Evolutionary conservation across 53 echinoderm and acorn worm genomes (phyloP).

Genomic region (Holothuria leucospilota): DNA sequence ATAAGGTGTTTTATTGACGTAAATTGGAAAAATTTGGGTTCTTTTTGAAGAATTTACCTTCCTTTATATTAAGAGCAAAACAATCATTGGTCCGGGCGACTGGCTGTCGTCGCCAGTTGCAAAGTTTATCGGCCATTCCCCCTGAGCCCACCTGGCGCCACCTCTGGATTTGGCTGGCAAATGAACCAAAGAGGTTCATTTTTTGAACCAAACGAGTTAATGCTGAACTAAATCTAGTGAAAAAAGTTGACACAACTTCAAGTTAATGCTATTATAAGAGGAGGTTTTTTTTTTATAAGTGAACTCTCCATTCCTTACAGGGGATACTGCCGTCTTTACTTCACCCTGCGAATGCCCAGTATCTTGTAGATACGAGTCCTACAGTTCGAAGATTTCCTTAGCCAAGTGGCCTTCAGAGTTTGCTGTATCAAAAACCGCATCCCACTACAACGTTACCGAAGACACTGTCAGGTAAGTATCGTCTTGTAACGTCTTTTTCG

Average conservation of each 20-base stretch:
- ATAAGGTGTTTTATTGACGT: too few species aligned
- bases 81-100: too few species aligned
- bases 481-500: too few species aligned
- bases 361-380: constrained; percentile 46
- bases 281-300: too few species aligned
- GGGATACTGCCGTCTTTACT: constrained; percentile 2
- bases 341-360: constrained; percentile 53
- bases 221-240: neutral
- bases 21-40: too few species aligned
- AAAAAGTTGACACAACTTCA: neutral
- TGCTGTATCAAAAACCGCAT: neutral
- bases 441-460: neutral
- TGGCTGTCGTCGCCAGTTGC: too few species aligned
- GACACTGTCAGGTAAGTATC: neutral
- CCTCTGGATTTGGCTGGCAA: neutral
- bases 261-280: too few species aligned
- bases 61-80: too few species aligned
- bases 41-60: too few species aligned
- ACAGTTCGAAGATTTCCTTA: constrained; percentile 43
- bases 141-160: too few species aligned
- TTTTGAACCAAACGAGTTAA: too few species aligned
- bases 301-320: constrained; percentile 9
- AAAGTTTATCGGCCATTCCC: too few species aligned
- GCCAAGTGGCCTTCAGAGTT: constrained; percentile 58
- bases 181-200: neutral